phyloP scores from a whole-genome alignment of 2,113 vertebrate genomes.

The Aegithalos caudatus region DNA sequence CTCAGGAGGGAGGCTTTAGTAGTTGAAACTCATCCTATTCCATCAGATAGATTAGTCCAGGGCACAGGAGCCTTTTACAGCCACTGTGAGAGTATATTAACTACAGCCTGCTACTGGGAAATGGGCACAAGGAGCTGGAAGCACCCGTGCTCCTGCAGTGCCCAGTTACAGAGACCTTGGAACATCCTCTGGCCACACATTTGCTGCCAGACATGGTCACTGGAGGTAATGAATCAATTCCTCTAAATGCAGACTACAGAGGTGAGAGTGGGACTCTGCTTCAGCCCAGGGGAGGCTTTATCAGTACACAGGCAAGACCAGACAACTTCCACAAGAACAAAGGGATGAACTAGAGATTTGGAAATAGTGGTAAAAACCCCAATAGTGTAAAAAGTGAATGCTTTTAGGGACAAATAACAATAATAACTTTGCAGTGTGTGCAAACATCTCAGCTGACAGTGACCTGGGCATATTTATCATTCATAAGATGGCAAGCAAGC shows the following conservation, averaged over 20 bases:
- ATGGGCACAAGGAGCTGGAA: background rate
- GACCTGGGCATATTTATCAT: background rate
- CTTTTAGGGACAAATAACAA: background rate
- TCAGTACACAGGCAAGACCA: background rate
- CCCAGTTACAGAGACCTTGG: background rate
- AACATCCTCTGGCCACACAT: background rate
- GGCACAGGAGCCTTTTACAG: background rate
- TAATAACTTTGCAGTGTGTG: background rate
- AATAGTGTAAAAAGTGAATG: background rate
- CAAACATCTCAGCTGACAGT: background rate
- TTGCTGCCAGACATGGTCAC: background rate
- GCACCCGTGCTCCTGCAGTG: background rate
- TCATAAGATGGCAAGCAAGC: background rate
- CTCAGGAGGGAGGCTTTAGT: conserved; percentile 41
- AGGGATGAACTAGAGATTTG: background rate
- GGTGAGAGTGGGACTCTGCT: background rate
- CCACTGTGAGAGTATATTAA: background rate
- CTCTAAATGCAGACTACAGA: background rate
- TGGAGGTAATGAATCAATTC: background rate
- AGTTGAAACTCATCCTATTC: conserved; percentile 34
- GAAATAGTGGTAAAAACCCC: background rate
- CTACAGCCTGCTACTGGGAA: background rate
- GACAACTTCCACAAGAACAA: background rate
- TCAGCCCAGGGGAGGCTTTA: background rate
- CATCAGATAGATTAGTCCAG: conserved; percentile 28